phyloP scores from a whole-genome alignment of 2,888 invertebrate genomes.

The Caenorhabditis japonica region DNA sequence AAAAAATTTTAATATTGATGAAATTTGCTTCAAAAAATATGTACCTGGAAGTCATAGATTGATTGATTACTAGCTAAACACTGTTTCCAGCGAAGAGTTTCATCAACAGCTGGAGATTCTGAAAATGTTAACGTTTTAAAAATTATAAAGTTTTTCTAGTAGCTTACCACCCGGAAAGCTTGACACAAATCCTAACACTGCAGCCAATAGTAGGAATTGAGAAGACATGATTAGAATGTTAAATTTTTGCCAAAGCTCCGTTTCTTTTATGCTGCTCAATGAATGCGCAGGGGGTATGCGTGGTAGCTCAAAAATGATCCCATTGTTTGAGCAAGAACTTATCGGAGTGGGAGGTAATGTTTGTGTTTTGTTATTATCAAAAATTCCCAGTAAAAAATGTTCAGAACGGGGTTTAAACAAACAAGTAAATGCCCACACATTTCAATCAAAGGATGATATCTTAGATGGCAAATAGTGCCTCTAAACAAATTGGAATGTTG shows the following conservation, averaged over 20 bases:
- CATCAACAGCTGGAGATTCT: slow-evolving; percentile 73
- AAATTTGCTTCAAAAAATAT: no score
- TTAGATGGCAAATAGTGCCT: no score
- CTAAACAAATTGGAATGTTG: no score
- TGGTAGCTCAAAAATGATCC: slow-evolving; percentile 19
- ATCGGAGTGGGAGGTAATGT: slow-evolving; percentile 24
- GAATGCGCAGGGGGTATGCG: slow-evolving; percentile 43
- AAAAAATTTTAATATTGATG: no score
- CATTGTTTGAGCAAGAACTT: slow-evolving; percentile 47
- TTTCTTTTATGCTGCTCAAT: slow-evolving; percentile 25
- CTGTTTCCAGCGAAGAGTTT: slow-evolving; percentile 74
- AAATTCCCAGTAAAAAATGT: slow-evolving; percentile 1
- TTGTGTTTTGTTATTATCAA: slow-evolving; percentile 28
- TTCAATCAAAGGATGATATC: no score
- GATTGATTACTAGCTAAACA: slow-evolving; percentile 70
- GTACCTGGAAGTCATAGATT: slow-evolving; percentile 75
- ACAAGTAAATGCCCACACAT: not conserved
- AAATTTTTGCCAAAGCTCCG: slow-evolving; percentile 10
- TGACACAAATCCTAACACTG: slow-evolving; percentile 18
- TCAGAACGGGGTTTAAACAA: not conserved
- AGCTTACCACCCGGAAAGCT: slow-evolving; percentile 14
- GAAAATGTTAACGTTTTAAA: slow-evolving; percentile 1
- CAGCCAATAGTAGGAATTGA: slow-evolving; percentile 12
- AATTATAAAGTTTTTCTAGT: slow-evolving; percentile 17
- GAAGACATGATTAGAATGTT: slow-evolving; percentile 18